Percentiles rank a stretch among this genome's conserved stretches.
Evolutionary conservation across 2,113 vertebrate species (phyloP).

Genomic region (Scophthalmus maximus): DNA sequence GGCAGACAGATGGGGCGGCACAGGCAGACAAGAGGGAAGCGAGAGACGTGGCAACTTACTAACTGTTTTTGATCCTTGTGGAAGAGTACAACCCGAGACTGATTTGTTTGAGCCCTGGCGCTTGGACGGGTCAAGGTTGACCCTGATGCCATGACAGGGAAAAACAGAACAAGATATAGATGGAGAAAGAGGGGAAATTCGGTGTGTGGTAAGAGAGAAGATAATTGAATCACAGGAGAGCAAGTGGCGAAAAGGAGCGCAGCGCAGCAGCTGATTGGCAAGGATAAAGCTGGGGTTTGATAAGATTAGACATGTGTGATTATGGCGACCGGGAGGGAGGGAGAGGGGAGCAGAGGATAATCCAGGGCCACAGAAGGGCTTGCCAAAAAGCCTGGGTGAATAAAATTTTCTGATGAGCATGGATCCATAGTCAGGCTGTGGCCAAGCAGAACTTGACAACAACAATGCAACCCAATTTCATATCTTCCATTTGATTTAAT

Average conservation of each 20-base stretch:
- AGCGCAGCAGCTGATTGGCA: conserved; percentile 69
- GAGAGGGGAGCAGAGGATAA: conserved; percentile 66
- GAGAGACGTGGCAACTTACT: conserved; percentile 88
- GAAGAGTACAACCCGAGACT: conserved; percentile 93
- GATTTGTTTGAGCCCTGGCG: conserved; percentile 97
- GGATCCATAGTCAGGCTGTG: conserved; percentile 41
- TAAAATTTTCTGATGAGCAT: conserved; percentile 56
- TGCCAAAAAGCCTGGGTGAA: conserved; percentile 54
- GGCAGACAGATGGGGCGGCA: conserved; percentile 43
- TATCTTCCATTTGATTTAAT: not conserved
- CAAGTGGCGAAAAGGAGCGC: conserved; percentile 69
- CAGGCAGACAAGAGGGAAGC: conserved; percentile 74
- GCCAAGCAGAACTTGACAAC: conserved; percentile 23
- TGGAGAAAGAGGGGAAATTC: conserved; percentile 55
- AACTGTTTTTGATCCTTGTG: conserved; percentile 97
- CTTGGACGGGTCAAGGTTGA: conserved; percentile 98
- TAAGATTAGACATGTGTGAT: conserved; percentile 80
- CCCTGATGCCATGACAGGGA: conserved; percentile 82
- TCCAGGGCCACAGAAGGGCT: conserved; percentile 61
- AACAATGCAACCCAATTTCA: not conserved
- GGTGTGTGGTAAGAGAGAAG: conserved; percentile 52
- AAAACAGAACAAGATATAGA: conserved; percentile 69
- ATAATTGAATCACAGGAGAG: conserved; percentile 69
- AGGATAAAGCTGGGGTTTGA: conserved; percentile 76
- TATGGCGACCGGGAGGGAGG: conserved; percentile 64